These are phyloP conservation scores for Dorcus hopei DNA, from an alignment of 2,888 invertebrate genomes.

Conservation along the genomic window DNA sequence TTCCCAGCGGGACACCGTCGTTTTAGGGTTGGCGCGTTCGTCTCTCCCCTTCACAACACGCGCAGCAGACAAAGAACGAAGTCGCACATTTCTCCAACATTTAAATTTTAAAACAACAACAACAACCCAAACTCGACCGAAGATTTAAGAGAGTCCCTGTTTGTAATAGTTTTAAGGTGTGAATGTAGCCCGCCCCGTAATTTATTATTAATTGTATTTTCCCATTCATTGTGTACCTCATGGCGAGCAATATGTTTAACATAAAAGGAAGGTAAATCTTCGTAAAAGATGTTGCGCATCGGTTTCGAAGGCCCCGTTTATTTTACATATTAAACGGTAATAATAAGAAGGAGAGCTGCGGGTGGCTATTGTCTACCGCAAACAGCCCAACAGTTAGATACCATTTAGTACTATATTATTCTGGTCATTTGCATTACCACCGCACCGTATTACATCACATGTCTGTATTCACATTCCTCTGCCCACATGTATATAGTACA, in stretches of 20 bases:
- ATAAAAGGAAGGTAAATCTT: constrained; percentile 1
- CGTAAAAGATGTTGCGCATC: background rate
- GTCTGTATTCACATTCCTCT: constrained; percentile 4
- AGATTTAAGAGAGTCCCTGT: no score
- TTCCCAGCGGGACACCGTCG: no score
- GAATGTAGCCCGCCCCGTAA: background rate
- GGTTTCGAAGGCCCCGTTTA: background rate
- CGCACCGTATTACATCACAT: background rate
- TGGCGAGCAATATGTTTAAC: background rate
- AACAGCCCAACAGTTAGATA: constrained; percentile 3
- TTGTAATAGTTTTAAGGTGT: no score
- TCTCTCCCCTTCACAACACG: no score
- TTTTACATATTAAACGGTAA: constrained; percentile 9
- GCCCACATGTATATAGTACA: background rate
- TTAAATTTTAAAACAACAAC: no score
- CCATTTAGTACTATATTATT: constrained; percentile 5
- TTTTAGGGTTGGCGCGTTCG: no score
- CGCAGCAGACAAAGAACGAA: no score
- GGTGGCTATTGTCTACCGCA: constrained; percentile 9
- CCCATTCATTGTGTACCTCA: background rate
- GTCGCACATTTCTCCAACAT: no score
- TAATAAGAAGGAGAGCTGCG: constrained; percentile 3
- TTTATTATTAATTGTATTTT: background rate
- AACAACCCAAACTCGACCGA: no score
- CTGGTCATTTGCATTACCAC: constrained; percentile 6